Percentiles rank a stretch among this genome's conserved stretches.
phyloP scores from a whole-genome alignment of 2,113 vertebrate genomes.

The Nycticorax nycticorax region DNA sequence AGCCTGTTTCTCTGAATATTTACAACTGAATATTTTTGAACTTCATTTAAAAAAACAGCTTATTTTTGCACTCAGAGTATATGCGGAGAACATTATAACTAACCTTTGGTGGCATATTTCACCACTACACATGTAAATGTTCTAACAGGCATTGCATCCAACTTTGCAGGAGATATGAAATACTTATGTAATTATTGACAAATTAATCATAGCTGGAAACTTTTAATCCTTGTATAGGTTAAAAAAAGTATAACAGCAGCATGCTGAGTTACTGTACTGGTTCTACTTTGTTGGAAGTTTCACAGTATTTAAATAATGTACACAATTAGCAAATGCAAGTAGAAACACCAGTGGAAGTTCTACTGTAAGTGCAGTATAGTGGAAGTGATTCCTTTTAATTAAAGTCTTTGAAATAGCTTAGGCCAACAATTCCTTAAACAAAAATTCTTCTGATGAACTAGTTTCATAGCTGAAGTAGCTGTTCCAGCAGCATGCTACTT shows the following conservation, averaged over 20 bases:
- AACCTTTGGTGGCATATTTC: neutral
- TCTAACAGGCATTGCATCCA: neutral
- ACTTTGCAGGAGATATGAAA: neutral
- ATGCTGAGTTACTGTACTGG: neutral
- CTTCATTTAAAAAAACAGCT: neutral
- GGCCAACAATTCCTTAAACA: neutral
- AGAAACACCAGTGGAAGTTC: neutral
- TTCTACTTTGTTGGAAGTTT: neutral
- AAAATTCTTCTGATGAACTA: neutral
- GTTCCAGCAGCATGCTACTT: neutral
- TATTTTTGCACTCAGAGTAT: neutral
- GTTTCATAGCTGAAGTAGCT: neutral
- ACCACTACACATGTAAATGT: neutral
- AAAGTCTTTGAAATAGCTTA: neutral
- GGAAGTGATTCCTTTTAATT: neutral
- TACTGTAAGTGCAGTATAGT: neutral
- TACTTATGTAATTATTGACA: neutral
- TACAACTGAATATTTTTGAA: slow-evolving; percentile 11
- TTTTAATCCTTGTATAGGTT: neutral
- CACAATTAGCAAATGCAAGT: neutral
- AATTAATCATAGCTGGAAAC: neutral
- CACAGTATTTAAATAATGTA: neutral
- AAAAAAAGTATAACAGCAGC: neutral
- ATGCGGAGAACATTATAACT: neutral
- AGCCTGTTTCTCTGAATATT: slow-evolving; percentile 29